A percentile compares a stretch with the other conserved stretches of the same genome.
Evolutionary conservation across 2,113 vertebrate species (phyloP).

Genomic region (Macquaria ambigua): DNA sequence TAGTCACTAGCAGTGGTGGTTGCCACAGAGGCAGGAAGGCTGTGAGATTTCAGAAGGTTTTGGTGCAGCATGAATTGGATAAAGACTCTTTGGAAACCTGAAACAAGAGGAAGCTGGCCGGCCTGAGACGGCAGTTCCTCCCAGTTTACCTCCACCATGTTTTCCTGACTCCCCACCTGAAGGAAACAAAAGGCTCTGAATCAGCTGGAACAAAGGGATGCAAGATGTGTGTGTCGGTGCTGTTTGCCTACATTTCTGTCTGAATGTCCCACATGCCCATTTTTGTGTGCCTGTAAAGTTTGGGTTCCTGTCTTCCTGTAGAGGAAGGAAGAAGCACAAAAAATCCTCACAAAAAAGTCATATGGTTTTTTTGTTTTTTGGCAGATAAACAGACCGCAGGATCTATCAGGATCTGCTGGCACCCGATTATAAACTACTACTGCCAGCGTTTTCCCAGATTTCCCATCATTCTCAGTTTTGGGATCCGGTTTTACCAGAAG

Average conservation of each 20-base stretch:
- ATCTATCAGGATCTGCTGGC: conserved; percentile 23
- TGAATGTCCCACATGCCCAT: background rate
- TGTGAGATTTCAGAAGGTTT: background rate
- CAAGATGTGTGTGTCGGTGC: background rate
- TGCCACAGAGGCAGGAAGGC: background rate
- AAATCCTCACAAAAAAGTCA: conserved; percentile 30
- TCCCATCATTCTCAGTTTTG: background rate
- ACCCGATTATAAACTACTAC: background rate
- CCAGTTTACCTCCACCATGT: conserved; percentile 62
- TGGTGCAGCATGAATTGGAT: conserved; percentile 5
- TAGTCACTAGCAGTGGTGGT: background rate
- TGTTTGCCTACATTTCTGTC: conserved; percentile 29
- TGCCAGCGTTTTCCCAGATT: background rate
- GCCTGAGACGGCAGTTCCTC: conserved; percentile 55
- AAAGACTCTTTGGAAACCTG: conserved; percentile 36
- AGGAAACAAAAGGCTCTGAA: conserved; percentile 67
- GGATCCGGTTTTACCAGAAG: background rate
- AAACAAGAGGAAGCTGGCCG: conserved; percentile 65
- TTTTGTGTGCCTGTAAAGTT: conserved; percentile 27
- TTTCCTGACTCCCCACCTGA: conserved; percentile 67
- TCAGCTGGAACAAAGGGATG: conserved; percentile 71
- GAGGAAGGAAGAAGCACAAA: conserved; percentile 76
- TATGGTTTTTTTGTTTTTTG: conserved; percentile 12
- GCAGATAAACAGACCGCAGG: conserved; percentile 17
- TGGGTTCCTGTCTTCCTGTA: conserved; percentile 61